A percentile compares a stretch with the other conserved stretches of the same genome.
Conservation (phyloP, 2,888 invertebrate genomes). For the Cyrtodaria siliqua region DNA sequence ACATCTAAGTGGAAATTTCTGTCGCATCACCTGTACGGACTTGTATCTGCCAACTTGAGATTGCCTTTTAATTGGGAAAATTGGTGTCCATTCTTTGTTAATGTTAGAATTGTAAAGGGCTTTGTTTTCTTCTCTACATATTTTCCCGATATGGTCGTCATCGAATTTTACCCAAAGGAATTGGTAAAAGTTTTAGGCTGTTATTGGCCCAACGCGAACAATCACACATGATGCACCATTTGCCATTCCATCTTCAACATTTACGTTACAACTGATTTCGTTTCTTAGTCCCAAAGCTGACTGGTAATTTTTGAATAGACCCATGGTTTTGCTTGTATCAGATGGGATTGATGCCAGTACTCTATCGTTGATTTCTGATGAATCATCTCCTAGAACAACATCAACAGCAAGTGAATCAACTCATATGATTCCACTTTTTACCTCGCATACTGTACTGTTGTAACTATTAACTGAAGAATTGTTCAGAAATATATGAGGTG, state of each 20-base stretch:
- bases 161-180: constrained; percentile 13
- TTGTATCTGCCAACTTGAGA: constrained; percentile 42
- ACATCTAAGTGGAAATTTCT: constrained; percentile 39
- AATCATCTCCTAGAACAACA: constrained; percentile 11
- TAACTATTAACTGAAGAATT: constrained; percentile 22
- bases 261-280: constrained; percentile 36
- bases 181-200: background rate
- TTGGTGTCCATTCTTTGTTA: constrained; percentile 26
- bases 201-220: constrained; percentile 19
- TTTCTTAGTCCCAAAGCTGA: constrained; percentile 27
- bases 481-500: constrained; percentile 25
- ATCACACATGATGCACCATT: constrained; percentile 40
- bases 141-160: background rate
- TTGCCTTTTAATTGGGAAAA: constrained; percentile 28
- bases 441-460: constrained; percentile 14
- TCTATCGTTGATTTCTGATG: background rate
- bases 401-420: background rate
- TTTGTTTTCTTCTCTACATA: constrained; percentile 7
- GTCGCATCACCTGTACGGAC: constrained; percentile 24
- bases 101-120: constrained; percentile 11
- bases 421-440: background rate
- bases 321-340: constrained; percentile 16
- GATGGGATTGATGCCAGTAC: background rate
- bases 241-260: constrained; percentile 50
- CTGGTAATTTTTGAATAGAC: background rate